Percentiles rank a stretch among this genome's conserved stretches.
Conservation (phyloP, 2,888 invertebrate genomes). For the Tortrix viridana region DNA sequence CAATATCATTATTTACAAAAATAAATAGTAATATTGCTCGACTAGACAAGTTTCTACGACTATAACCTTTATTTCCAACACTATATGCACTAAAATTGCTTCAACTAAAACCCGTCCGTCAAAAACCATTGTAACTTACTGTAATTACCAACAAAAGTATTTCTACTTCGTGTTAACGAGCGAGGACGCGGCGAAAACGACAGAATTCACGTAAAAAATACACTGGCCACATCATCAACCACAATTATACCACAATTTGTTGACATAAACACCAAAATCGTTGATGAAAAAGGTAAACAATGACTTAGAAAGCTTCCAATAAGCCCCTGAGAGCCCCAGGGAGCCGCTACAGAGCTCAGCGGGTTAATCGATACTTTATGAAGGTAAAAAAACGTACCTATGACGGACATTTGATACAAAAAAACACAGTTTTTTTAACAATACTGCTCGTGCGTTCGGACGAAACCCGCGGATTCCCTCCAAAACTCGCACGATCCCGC, state of each 20-base stretch:
- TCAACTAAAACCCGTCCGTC: neutral
- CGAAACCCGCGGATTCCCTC: slow-evolving; percentile 42
- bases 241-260: slow-evolving; percentile 9
- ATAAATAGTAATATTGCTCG: no score
- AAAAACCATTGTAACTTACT: slow-evolving; percentile 5
- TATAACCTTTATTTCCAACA: slow-evolving; percentile 10
- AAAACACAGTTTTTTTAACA: slow-evolving; percentile 62
- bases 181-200: slow-evolving; percentile 8
- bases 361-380: slow-evolving; percentile 63
- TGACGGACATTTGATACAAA: slow-evolving; percentile 54
- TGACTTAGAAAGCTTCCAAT: slow-evolving; percentile 32
- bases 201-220: slow-evolving; percentile 1
- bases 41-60: slow-evolving; percentile 1
- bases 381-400: slow-evolving; percentile 64
- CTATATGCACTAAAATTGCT: slow-evolving; percentile 16
- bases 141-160: slow-evolving; percentile 15
- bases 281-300: slow-evolving; percentile 33
- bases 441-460: slow-evolving; percentile 41
- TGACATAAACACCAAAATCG: slow-evolving; percentile 28
- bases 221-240: slow-evolving; percentile 28
- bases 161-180: slow-evolving; percentile 8
- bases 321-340: slow-evolving; percentile 43
- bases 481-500: slow-evolving; percentile 40
- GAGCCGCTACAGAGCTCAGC: slow-evolving; percentile 41
- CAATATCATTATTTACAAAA: no score